These are phyloP conservation scores for Limnephilus lunatus DNA, from an alignment of 2,888 invertebrate genomes.

Conservation along the genomic window DNA sequence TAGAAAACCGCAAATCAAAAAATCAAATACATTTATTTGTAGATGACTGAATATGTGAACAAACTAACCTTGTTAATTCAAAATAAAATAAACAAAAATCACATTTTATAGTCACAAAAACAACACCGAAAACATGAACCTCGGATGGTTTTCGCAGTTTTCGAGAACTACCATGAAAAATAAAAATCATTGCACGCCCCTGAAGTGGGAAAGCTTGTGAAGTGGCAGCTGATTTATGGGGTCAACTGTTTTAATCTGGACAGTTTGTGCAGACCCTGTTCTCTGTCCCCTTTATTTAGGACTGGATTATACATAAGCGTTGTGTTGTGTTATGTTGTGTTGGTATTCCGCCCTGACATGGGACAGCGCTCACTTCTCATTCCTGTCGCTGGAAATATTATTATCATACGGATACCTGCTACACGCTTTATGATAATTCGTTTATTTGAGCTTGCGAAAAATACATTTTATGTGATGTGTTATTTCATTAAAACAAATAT, in stretches of 20 bases:
- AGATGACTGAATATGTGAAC: no score
- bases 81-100: no score
- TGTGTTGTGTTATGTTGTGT: background rate
- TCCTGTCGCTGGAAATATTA: background rate
- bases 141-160: background rate
- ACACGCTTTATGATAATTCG: background rate
- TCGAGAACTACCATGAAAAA: background rate
- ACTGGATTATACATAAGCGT: background rate
- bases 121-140: no score
- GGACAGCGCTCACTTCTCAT: background rate
- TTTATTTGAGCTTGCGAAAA: background rate
- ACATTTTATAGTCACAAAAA: no score
- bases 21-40: no score
- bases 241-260: background rate
- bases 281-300: background rate
- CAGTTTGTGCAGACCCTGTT: slow-evolving; percentile 2
- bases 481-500: background rate
- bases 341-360: background rate
- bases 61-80: no score
- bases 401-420: background rate
- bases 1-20: no score
- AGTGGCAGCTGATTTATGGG: background rate
- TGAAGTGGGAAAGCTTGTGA: background rate
- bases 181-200: background rate
- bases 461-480: background rate